Base-by-base conservation (phyloP, 2,888 invertebrate genomes). In the Dysmachus trigonus region DNA sequence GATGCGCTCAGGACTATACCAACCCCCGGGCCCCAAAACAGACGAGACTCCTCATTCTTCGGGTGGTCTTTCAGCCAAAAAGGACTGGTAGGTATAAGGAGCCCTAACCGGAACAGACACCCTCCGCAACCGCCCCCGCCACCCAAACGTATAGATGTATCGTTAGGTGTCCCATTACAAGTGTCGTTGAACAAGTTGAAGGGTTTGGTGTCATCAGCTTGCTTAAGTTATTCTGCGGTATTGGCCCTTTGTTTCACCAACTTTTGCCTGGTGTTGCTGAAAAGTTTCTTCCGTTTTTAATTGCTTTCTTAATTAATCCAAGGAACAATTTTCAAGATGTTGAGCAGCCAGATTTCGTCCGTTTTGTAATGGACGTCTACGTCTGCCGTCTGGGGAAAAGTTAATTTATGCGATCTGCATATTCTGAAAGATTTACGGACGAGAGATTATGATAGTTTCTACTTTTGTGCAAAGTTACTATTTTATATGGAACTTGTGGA, bases 221-320 rank as follows among this genome's bases (percentile, higher is more conserved):
- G 41, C 85, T 74, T 74, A 85, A 85, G 74, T 85, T 74, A 85
- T 85, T 74, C 85, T 85, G 85, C 85, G 85, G 85, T 85, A 51
- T 76, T 18, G 51, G 35, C 47, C 35, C 74, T 53, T 85, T 76
- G 35, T 35, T 41, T 31, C 74, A 74, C 47, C 38, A 85, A 53
- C 51, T 74, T 85, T 53, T 51, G 35, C 74, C 51, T 31, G 53
- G 27, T 62, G 62, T 76, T 76, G 31, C 47, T 35, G 35, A 27
- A 53, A 85, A 85, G 74, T 74, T 85, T 74, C 74, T 85, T 74
- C 47, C 47, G 53, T 85, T 85, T 85, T 41, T 85, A 85, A 85
- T 85, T 85, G 74, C 85, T 85, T 85, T 85, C 74, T 85, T 85
- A 85, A 85, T 85, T 85, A 85, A 74, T 85, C 74, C 41, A 47